Conservation (phyloP, 2,113 vertebrate species). For the Thamnophis sirtalis region DNA sequence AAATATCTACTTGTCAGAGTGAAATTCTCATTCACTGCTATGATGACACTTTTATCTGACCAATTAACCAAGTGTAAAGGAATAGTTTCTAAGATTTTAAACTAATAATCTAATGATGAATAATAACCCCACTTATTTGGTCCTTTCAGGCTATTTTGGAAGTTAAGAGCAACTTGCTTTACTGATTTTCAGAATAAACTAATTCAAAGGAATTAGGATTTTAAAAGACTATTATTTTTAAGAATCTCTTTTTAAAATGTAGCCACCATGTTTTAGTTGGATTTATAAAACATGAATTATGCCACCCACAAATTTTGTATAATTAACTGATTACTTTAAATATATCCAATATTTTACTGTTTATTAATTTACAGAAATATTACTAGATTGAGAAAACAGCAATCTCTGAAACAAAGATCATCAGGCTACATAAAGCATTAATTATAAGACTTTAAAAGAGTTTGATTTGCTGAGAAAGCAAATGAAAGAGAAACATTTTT, state of each 20-base stretch:
- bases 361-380: not conserved
- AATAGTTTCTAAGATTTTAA: constrained; percentile 29
- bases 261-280: not conserved
- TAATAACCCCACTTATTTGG: constrained; percentile 6
- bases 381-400: not conserved
- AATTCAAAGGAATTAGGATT: constrained; percentile 22
- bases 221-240: not conserved
- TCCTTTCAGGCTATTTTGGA: not conserved
- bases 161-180: constrained; percentile 1
- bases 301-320: not conserved
- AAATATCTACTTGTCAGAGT: not conserved
- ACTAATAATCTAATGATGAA: constrained; percentile 5
- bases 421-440: constrained; percentile 26
- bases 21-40: not conserved
- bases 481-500: constrained; percentile 32
- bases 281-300: not conserved
- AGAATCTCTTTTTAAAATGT: not conserved
- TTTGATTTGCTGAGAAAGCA: constrained; percentile 43
- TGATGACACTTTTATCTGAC: constrained; percentile 4
- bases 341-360: not conserved
- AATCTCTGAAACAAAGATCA: constrained; percentile 12
- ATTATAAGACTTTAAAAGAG: constrained; percentile 26
- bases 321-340: not conserved
- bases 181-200: not conserved
- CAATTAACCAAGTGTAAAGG: constrained; percentile 30